Evolutionary conservation across 2,797 vertebrate species (phyloP), one percentile per base, ranked within the genome.

Genomic region (Taenioides sp.): DNA sequence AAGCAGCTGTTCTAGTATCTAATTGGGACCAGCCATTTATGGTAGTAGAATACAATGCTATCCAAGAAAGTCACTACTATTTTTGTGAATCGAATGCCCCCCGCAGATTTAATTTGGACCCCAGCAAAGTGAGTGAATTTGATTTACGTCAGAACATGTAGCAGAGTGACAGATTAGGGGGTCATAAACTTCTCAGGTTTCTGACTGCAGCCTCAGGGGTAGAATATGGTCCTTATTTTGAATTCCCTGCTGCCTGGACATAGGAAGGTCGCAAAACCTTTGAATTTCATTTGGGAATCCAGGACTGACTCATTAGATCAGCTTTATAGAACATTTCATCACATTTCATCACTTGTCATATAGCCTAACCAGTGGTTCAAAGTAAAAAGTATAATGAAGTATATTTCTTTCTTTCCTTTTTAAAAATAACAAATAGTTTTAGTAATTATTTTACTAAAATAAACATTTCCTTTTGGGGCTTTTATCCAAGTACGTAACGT

Each of bases 141-240:
- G 84, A 91, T 91, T 91, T 89, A 84, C 80, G 58, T 72, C 72
- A 77, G 75, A 84, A 84, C 84, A 80, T 84, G 81, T 71, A 79
- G 77, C 74, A 72, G 86, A 74, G 65, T 70, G 83, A 81, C 77
- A 76, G 77, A 88, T 85, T 79, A 84, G 79, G 65, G 73, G 80
- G 73, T 80, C 69, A 72, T 71, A 74, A 74, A 50, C 63, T 0
- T 50, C 73, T 90, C 81, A 67, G 37, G 78, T 88, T 87, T 84
- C 79, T 66, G 22, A 47, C 74, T 79, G 65, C 9, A 57, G 52
- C 80, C 83, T 78, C 58, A 20, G 66, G 77, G 80, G 73, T 68
- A 78, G 80, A 84, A 86, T 76, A 54, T 76, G 73, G 62, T 78
- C 70, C 67, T 72, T 79, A 67, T 78, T 82, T 67, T 64, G 67